Evolutionary conservation across 1,140 invertebrate genomes (phyloP), one percentile per base, ranked within the genome.

Genomic region (Pinna nobilis): DNA sequence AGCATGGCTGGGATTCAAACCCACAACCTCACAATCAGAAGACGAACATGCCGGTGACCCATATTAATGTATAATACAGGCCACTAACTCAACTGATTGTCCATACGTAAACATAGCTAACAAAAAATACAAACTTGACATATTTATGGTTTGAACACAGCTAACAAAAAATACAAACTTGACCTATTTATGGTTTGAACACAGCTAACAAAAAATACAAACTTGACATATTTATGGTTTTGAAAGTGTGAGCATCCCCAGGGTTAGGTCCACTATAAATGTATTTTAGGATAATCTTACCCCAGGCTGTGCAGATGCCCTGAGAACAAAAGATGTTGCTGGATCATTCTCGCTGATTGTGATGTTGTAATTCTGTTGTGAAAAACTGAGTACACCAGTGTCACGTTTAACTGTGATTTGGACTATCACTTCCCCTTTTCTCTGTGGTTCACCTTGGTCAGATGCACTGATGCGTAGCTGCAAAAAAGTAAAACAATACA

Each of bases 371-470:
- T 69, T 66, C n/a, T 18, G 37, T 18, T 59, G 33, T 15, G n/a
- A 28, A 35, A 82, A 84, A 0, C n/a, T 6, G 28, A 81, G 73
- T 11, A 50, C 30, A n/a, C 74, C 65, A 28, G 39, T 53, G 55
- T 82, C 82, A 30, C 84, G 75, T 0, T 41, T 23, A 1, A 88
- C 94, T 33, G 57, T 80, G 1, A 86, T 78, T 53, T 93, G 90
- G 35, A 98, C 93, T 59, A 93, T 95, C 33, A 94, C 94, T 9
- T 93, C 93, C 1, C 95, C 93, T 55, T 94, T 94, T 32, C 97
- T 90, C 0, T 94, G 83, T 9, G 97, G 97, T 55, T 91, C 91
- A 3, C 97, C 97, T 49, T 92, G 92, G 90, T 99, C 98, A 25
- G 91, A 92, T 1, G 96, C 90, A 63, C 59, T 41, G 11, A 86